Percentiles rank a stretch among this genome's conserved stretches.
phyloP scores from a whole-genome alignment of 2,113 vertebrate genomes.

The Craseonycteris thonglongyai region DNA sequence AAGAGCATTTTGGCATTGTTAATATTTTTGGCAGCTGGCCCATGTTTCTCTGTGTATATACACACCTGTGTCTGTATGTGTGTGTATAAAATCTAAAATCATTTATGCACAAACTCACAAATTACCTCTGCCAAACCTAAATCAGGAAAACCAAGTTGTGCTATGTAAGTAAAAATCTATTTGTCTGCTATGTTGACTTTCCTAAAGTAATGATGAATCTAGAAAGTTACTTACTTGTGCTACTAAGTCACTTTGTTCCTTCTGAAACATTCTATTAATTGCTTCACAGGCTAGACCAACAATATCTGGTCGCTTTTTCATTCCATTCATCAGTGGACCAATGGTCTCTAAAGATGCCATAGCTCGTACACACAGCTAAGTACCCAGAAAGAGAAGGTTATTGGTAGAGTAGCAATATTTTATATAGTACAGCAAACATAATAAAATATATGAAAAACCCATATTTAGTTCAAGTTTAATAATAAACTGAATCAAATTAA shows the following conservation, averaged over 20 bases:
- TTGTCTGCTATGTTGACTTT: neutral
- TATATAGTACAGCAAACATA: neutral
- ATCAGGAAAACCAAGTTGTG: neutral
- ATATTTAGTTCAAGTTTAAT: neutral
- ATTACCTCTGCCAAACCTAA: neutral
- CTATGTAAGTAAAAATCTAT: neutral
- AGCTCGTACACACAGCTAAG: slow-evolving; percentile 93
- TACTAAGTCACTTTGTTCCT: slow-evolving; percentile 95
- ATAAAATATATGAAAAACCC: neutral
- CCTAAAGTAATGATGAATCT: neutral
- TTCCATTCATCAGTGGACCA: slow-evolving; percentile 93
- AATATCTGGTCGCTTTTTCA: slow-evolving; percentile 91
- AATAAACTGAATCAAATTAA: neutral
- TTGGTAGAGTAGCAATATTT: neutral
- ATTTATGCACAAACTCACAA: neutral
- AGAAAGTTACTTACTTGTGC: slow-evolving; percentile 86
- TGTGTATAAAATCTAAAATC: neutral
- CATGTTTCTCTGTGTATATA: neutral
- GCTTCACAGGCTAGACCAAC: slow-evolving; percentile 94
- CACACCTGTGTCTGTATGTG: neutral
- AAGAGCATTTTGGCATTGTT: neutral
- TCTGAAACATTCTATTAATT: slow-evolving; percentile 98
- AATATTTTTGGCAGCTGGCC: neutral
- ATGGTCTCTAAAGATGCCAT: slow-evolving; percentile 96
- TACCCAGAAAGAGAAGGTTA: neutral